Evolutionary conservation across 2,888 invertebrate genomes (phyloP), one percentile per base, ranked within the genome.

Genomic region (Oscheius myriophilus): DNA sequence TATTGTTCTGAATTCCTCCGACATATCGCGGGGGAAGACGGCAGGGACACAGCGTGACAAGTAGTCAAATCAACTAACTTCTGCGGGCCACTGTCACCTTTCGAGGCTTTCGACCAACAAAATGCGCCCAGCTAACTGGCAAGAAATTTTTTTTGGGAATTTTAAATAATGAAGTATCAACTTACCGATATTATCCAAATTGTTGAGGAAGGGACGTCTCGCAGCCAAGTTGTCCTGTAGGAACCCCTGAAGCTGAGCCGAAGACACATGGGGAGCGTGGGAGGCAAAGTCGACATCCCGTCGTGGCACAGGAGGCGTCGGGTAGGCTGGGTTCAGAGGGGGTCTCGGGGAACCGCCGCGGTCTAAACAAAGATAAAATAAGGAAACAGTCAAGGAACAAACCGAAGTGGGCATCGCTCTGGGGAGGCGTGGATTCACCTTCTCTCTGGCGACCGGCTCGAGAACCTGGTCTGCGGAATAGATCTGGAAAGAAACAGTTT

Each of bases 111-210:
- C n/a, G n/a, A n/a, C n/a, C n/a, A n/a, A n/a, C n/a, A n/a, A n/a
- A n/a, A n/a, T n/a, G n/a, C n/a, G n/a, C n/a, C n/a, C n/a, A n/a
- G n/a, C n/a, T n/a, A n/a, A n/a, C n/a, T n/a, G n/a, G n/a, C n/a
- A n/a, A n/a, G n/a, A n/a, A n/a, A n/a, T n/a, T n/a, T n/a, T n/a
- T n/a, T n/a, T n/a, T n/a, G n/a, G n/a, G n/a, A n/a, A n/a, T n/a
- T n/a, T n/a, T n/a, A n/a, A n/a, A n/a, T n/a, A n/a, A n/a, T n/a
- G n/a, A n/a, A n/a, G n/a, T n/a, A n/a, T n/a, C n/a, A n/a, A n/a
- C n/a, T 49, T 16, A 77, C 76, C 76, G n/a, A 77, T 59, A 42
- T 82, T 78, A n/a, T 74, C 82, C 21, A 82, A 63, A 62, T 80
- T 82, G 45, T 73, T 72, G 12, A 81, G 67, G 9, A 78, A 71